phyloP scores from a whole-genome alignment of 1,140 invertebrate genomes.

The Pomacea maculata region DNA sequence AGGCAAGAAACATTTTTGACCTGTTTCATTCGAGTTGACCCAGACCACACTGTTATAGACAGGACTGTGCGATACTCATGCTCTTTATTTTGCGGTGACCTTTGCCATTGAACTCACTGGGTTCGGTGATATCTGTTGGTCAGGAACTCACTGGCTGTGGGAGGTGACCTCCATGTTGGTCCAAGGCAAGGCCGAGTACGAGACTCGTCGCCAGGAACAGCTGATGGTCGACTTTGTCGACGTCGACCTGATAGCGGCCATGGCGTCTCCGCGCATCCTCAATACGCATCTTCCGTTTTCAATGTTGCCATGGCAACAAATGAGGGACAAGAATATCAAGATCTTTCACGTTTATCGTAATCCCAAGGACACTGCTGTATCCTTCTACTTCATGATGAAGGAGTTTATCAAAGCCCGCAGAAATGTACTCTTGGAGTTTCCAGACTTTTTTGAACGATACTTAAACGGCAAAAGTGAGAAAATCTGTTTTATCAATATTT shows the following conservation, averaged over 20 bases:
- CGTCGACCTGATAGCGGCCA: conserved; percentile 14
- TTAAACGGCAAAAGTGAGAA: too few relatives aligned
- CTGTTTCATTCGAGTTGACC: too few relatives aligned
- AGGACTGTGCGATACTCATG: too few relatives aligned
- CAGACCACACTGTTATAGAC: too few relatives aligned
- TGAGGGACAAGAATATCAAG: conserved; percentile 23
- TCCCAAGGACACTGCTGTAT: conserved; percentile 48
- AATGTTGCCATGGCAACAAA: conserved; percentile 10
- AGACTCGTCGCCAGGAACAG: conserved; percentile 14
- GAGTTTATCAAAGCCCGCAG: too few relatives aligned
- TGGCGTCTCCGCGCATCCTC: conserved; percentile 22
- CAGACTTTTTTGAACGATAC: too few relatives aligned
- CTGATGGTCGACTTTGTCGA: conserved; percentile 24
- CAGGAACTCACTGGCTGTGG: neutral
- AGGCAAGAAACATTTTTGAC: too few relatives aligned
- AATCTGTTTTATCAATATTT: too few relatives aligned
- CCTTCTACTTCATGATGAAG: conserved; percentile 37
- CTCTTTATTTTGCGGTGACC: too few relatives aligned
- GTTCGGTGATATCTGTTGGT: too few relatives aligned
- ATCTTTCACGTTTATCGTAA: conserved; percentile 41
- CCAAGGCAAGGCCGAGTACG: conserved; percentile 20
- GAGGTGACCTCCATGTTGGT: conserved; percentile 38
- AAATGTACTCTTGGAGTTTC: too few relatives aligned
- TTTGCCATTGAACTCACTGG: too few relatives aligned
- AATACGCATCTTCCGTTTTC: neutral